These are phyloP conservation scores for Idaea dimidiata DNA, from an alignment of 2,888 invertebrate species.

Conservation along the genomic window DNA sequence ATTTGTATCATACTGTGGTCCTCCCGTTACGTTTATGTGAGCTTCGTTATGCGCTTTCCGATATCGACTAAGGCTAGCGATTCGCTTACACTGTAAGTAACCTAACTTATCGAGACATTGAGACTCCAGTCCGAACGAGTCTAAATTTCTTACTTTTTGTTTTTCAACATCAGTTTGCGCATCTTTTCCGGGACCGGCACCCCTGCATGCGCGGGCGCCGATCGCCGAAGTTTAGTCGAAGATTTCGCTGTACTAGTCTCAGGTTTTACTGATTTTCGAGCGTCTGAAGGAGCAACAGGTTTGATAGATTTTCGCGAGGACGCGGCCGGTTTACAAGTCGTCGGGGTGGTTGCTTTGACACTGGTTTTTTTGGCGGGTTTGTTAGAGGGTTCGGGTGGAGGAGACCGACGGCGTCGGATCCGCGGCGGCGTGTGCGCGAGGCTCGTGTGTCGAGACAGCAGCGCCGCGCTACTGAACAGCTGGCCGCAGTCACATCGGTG, in stretches of 20 bases:
- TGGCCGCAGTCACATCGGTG: constrained; percentile 79
- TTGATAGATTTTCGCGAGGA: constrained; percentile 15
- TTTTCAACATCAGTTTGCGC: constrained; percentile 54
- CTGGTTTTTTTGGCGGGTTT: constrained; percentile 39
- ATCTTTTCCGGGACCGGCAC: constrained; percentile 68
- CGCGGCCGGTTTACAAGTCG: constrained; percentile 19
- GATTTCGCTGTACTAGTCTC: constrained; percentile 23
- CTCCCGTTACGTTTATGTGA: constrained; percentile 65
- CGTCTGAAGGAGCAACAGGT: constrained; percentile 5
- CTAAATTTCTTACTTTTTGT: constrained; percentile 41
- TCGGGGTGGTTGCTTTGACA: constrained; percentile 28
- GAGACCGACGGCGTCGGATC: constrained; percentile 62
- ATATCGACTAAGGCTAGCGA: constrained; percentile 51
- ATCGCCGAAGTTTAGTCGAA: constrained; percentile 37
- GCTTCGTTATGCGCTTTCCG: constrained; percentile 56
- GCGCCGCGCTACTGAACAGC: constrained; percentile 67
- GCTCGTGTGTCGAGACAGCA: constrained; percentile 65
- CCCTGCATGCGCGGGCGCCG: constrained; percentile 48
- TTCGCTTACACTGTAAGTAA: constrained; percentile 37
- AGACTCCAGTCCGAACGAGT: constrained; percentile 29
- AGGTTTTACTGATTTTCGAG: constrained; percentile 11
- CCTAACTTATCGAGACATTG: constrained; percentile 35
- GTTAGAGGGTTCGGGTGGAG: constrained; percentile 42
- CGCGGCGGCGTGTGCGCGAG: constrained; percentile 77
- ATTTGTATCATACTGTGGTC: constrained; percentile 72